A percentile compares a stretch with the other conserved stretches of the same genome.
Conservation (phyloP, 2,797 vertebrate species). For the Dryobates pubescens region DNA sequence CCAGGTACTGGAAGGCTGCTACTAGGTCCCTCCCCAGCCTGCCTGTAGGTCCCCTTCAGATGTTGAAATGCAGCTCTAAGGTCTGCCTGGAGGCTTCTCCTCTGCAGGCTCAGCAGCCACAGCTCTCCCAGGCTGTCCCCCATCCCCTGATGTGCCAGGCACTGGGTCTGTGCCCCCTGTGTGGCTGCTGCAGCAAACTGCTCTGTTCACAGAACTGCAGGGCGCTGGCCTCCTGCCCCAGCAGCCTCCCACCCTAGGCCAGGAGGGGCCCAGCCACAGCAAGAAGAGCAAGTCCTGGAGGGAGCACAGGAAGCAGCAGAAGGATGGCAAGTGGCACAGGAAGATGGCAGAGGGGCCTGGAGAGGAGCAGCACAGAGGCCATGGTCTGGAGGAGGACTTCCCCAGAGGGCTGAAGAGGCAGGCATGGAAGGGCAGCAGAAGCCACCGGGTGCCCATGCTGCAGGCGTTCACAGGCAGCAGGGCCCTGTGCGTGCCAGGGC, state of each 20-base stretch:
- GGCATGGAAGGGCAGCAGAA: not conserved
- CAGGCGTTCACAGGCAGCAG: not conserved
- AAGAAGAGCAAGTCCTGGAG: constrained; percentile 51
- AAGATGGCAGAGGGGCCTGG: not conserved
- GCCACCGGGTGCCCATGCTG: not conserved
- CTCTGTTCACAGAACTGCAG: constrained; percentile 76
- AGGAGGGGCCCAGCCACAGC: not conserved
- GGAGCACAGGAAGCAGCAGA: not conserved
- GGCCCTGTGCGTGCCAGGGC: not conserved
- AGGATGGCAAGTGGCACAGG: not conserved
- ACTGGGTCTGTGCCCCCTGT: not conserved
- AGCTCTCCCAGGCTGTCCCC: no score
- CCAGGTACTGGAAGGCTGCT: no score
- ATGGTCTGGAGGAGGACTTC: constrained; percentile 57
- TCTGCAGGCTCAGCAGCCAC: no score
- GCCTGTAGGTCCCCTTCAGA: no score
- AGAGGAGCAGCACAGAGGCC: constrained; percentile 3
- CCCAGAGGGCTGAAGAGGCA: constrained; percentile 52
- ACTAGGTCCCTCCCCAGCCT: no score
- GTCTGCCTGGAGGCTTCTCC: no score
- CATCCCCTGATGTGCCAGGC: not conserved
- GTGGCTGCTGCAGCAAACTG: not conserved
- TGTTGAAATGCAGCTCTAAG: no score
- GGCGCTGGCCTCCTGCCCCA: constrained; percentile 74
- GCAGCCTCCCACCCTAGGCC: not conserved